Percentiles rank a stretch among this genome's conserved stretches.
Conservation (phyloP, 1,140 invertebrate genomes). For the Heliconius hewitsoni region DNA sequence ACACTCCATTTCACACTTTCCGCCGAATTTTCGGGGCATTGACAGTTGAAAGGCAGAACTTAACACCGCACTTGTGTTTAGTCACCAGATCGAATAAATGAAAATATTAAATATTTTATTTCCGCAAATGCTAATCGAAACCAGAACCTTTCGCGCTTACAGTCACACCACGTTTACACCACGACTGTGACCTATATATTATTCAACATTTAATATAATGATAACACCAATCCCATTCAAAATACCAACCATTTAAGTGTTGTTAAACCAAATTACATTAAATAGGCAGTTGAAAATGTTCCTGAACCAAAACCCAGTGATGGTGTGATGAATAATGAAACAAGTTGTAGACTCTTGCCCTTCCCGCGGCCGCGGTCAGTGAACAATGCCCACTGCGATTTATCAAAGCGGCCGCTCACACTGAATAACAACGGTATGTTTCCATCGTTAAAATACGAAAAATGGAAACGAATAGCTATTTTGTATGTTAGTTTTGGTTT, state of each 20-base stretch:
- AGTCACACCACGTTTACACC: too few species aligned
- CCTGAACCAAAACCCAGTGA: constrained; percentile 24
- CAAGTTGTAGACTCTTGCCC: constrained; percentile 34
- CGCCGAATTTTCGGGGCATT: too few species aligned
- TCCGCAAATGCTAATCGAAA: too few species aligned
- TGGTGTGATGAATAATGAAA: constrained; percentile 38
- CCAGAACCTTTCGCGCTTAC: too few species aligned
- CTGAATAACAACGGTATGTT: neutral
- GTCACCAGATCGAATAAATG: too few species aligned
- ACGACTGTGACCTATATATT: too few species aligned
- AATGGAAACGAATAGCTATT: neutral
- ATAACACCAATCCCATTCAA: neutral
- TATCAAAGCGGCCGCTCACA: constrained; percentile 6
- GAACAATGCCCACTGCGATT: constrained; percentile 29
- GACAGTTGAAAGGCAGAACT: too few species aligned
- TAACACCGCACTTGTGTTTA: too few species aligned
- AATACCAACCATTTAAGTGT: neutral
- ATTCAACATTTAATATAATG: too few species aligned
- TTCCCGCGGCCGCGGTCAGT: constrained; percentile 31
- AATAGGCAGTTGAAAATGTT: constrained; percentile 28
- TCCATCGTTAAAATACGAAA: constrained; percentile 6
- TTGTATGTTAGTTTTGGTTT: neutral
- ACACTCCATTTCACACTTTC: too few species aligned
- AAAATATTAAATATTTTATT: too few species aligned
- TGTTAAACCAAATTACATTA: neutral